phyloP scores from a whole-genome alignment of 2,888 invertebrate genomes.

The Sinotaia quadrata region DNA sequence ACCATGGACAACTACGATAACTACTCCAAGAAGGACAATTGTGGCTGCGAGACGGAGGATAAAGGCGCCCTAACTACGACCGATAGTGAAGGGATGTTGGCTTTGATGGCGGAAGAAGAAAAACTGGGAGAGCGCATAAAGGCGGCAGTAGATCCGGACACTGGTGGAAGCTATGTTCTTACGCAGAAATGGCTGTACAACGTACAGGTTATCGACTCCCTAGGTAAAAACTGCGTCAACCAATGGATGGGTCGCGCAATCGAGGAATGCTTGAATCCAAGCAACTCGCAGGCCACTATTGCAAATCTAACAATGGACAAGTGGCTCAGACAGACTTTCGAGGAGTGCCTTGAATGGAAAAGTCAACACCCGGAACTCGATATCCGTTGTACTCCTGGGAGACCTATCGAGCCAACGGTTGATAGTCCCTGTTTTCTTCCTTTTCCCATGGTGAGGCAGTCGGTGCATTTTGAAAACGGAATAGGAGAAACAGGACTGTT shows the following conservation, averaged over 20 bases:
- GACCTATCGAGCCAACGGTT: neutral
- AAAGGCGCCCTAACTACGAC: neutral
- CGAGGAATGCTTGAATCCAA: neutral
- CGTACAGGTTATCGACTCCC: conserved; percentile 15
- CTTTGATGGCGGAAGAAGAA: too few species aligned
- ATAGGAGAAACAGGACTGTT: neutral
- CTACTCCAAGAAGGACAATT: neutral
- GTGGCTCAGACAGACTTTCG: conserved; percentile 10
- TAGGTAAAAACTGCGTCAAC: conserved; percentile 3
- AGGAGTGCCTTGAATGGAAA: conserved; percentile 8
- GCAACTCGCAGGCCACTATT: too few species aligned
- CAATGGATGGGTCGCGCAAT: conserved; percentile 13
- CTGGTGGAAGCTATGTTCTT: conserved; percentile 38
- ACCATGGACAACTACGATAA: conserved; percentile 11
- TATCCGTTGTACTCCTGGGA: neutral
- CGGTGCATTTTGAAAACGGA: conserved; percentile 9
- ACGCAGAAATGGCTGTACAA: conserved; percentile 39
- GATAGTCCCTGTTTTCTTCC: neutral
- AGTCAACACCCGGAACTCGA: neutral
- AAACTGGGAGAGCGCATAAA: conserved; percentile 6
- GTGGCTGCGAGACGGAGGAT: neutral
- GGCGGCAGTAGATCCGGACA: conserved; percentile 27
- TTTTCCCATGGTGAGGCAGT: conserved; percentile 20
- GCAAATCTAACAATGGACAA: too few species aligned
- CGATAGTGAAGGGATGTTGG: neutral